Evolutionary conservation across 1,140 invertebrate species (phyloP).

Genomic region (Drosophila bocqueti): DNA sequence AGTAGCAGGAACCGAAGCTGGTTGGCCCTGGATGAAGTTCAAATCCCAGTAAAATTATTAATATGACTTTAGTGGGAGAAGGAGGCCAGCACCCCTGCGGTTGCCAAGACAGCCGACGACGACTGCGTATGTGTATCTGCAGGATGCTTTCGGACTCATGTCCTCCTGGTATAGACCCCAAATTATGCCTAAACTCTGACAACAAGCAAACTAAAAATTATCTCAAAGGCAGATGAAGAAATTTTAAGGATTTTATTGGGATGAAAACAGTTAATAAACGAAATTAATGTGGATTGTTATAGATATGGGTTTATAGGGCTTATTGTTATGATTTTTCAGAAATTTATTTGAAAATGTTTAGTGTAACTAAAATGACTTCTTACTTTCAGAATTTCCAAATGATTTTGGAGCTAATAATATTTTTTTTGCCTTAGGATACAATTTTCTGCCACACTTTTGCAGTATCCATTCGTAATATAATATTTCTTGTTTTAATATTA

Average conservation of each 20-base stretch:
- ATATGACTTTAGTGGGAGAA: slow-evolving; percentile 68
- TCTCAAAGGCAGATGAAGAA: slow-evolving; percentile 23
- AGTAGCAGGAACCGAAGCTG: neutral
- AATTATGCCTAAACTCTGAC: slow-evolving; percentile 64
- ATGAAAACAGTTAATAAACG: too few species aligned
- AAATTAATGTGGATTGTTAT: neutral
- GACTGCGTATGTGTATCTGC: slow-evolving; percentile 41
- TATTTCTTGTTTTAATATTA: too few species aligned
- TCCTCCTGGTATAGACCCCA: slow-evolving; percentile 35
- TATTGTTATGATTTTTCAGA: too few species aligned
- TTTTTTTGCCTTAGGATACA: too few species aligned
- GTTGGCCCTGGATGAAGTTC: slow-evolving; percentile 36
- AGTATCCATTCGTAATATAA: too few species aligned
- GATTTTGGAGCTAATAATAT: neutral
- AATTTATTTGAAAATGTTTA: too few species aligned
- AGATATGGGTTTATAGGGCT: neutral
- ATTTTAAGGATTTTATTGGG: neutral
- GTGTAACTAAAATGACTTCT: too few species aligned
- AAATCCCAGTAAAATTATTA: slow-evolving; percentile 80
- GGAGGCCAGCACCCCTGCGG: slow-evolving; percentile 24
- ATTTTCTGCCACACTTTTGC: too few species aligned
- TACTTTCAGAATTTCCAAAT: rapidly evolving
- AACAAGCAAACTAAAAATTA: slow-evolving; percentile 61
- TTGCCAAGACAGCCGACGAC: slow-evolving; percentile 65
- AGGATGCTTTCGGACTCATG: slow-evolving; percentile 40